These are phyloP conservation scores for Acanthornis magna DNA, from an alignment of 2,797 vertebrate species.

Conservation along the genomic window DNA sequence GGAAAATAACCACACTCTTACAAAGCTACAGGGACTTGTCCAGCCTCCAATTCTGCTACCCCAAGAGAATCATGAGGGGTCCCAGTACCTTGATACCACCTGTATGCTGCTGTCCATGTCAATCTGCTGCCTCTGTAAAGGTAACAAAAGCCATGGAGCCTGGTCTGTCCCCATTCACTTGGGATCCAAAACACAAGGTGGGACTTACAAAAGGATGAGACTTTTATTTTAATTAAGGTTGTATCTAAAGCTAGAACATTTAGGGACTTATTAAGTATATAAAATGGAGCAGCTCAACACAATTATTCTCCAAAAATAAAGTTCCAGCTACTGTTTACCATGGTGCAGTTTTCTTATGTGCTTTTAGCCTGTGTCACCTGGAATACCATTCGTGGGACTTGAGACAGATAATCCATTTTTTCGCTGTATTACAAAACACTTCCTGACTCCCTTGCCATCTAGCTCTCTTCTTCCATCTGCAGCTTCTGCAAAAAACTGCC, in stretches of 20 bases:
- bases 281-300: neutral
- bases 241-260: neutral
- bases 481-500: neutral
- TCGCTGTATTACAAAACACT: neutral
- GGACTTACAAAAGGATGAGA: neutral
- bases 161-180: neutral
- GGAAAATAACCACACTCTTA: neutral
- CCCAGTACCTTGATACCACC: neutral
- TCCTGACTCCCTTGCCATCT: neutral
- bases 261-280: neutral
- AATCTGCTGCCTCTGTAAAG: neutral
- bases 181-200: neutral
- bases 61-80: neutral
- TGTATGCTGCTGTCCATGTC: neutral
- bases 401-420: neutral
- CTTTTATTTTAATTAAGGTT: neutral
- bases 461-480: neutral
- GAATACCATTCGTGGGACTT: neutral
- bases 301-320: neutral
- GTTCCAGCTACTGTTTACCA: neutral
- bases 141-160: neutral
- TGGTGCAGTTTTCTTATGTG: neutral
- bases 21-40: neutral
- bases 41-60: neutral
- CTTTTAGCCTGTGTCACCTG: neutral